Evolutionary conservation across 2,113 vertebrate species (phyloP), one percentile per base, ranked within the genome.

Genomic region (Tautogolabrus adspersus): DNA sequence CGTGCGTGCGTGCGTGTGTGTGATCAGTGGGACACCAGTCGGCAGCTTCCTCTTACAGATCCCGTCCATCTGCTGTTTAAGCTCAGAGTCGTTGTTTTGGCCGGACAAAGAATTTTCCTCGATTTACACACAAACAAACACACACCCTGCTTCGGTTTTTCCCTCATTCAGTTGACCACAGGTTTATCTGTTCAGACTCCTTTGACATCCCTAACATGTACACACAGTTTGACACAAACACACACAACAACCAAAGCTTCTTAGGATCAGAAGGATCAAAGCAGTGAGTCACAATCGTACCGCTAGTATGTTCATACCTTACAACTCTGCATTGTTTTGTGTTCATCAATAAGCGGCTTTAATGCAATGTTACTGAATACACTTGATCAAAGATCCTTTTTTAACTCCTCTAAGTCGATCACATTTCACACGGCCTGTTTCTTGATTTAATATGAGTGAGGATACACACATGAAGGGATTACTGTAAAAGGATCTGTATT

Each of bases 21-120:
- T 0, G 13, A 75, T 60, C 86, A 75, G 82, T 65, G 49, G 72
- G 88, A 69, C 9, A 34, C 40, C 34, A 64, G 75, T 79, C 74
- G 52, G 61, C 83, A 77, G 71, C 75, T 34, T 76, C 69, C 78
- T 82, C 47, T 62, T 77, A 74, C 71, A 68, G n/a, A 79, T 54
- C 79, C 59, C 18, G 55, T 88, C 84, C 88, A 91, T 88, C 87
- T 88, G 91, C 69, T 82, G 81, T 86, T 88, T 77, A 57, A 83
- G 82, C 81, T 84, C 63, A 46, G 56, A 58, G 66, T 65, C 19
- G 55, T 44, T 5, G 3, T 26, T 83, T 83, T 75, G 78, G 72
- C 75, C 44, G 46, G 64, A 64, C 59, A 30, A 82, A 84, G 64
- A 66, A 74, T 81, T 83, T 63, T 52, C 19, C 49, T n/a, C 4